Evolutionary conservation across 2,888 invertebrate species (phyloP).

Genomic region (Pinctada fucata): DNA sequence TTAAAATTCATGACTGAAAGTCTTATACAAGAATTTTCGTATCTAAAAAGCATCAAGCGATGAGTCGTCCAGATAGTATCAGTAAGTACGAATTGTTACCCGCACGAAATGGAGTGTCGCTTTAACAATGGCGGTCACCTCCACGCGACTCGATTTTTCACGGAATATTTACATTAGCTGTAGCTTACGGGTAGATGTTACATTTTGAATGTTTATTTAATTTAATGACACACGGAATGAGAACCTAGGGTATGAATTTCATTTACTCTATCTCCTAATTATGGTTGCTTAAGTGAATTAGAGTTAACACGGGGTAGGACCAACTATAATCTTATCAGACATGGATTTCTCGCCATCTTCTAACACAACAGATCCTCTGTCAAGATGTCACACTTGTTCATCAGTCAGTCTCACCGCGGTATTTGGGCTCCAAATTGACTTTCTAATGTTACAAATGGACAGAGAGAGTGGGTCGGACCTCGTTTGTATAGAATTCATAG

Average conservation of each 20-base stretch:
- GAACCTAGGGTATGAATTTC: neutral
- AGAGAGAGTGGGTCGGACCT: conserved; percentile 5
- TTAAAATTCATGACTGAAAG: no score
- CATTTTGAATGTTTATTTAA: conserved; percentile 6
- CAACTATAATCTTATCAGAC: conserved; percentile 5
- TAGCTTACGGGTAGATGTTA: neutral
- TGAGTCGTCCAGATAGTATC: no score
- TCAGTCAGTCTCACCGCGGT: neutral
- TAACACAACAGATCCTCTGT: neutral
- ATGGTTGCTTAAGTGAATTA: conserved; percentile 2
- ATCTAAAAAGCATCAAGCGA: no score
- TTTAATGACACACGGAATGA: neutral
- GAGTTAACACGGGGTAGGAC: conserved; percentile 1
- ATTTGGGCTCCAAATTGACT: conserved; percentile 11
- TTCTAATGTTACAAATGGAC: conserved; percentile 8
- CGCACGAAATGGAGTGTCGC: no score
- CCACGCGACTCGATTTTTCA: neutral
- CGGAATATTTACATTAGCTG: neutral
- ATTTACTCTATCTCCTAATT: conserved; percentile 10
- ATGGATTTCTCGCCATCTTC: neutral
- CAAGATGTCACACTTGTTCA: neutral
- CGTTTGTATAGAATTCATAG: conserved; percentile 18
- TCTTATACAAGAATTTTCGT: no score
- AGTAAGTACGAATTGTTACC: no score
- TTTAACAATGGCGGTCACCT: neutral